Conservation (phyloP, 2,888 invertebrate species). For the Hipparchia semele region DNA sequence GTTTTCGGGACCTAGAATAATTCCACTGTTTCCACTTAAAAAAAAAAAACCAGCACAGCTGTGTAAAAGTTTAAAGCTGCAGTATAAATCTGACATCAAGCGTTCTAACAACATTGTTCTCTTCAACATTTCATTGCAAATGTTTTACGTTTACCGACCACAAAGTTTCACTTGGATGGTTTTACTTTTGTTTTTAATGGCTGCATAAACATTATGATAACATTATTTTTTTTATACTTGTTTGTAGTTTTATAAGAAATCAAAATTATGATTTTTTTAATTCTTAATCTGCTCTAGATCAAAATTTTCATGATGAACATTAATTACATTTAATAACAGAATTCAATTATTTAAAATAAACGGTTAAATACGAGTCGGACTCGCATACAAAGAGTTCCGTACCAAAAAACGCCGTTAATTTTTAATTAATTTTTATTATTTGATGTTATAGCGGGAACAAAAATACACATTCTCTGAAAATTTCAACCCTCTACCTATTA, state of each 20-base stretch:
- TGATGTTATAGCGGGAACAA: too few relatives aligned
- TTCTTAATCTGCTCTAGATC: too few relatives aligned
- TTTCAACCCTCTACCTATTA: too few relatives aligned
- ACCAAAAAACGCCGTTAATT: too few relatives aligned
- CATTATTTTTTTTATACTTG: background rate
- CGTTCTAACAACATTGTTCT: constrained; percentile 16
- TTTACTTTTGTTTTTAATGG: constrained; percentile 16
- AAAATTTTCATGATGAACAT: too few relatives aligned
- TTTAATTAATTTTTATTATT: too few relatives aligned
- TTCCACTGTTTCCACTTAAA: background rate
- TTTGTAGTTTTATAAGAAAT: background rate
- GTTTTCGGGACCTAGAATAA: background rate
- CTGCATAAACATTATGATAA: constrained; percentile 1
- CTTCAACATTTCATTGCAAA: constrained; percentile 16
- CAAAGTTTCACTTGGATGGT: constrained; percentile 1
- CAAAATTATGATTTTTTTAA: too few relatives aligned
- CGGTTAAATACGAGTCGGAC: too few relatives aligned
- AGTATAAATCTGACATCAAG: constrained; percentile 19
- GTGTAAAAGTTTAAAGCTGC: constrained; percentile 15
- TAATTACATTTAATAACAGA: too few relatives aligned
- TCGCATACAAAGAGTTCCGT: too few relatives aligned
- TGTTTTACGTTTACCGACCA: constrained; percentile 1
- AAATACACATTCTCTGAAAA: too few relatives aligned
- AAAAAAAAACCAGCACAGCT: constrained; percentile 7
- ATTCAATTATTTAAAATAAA: too few relatives aligned